Conservation (phyloP, 1,140 invertebrate species). For the Galleria mellonella region DNA sequence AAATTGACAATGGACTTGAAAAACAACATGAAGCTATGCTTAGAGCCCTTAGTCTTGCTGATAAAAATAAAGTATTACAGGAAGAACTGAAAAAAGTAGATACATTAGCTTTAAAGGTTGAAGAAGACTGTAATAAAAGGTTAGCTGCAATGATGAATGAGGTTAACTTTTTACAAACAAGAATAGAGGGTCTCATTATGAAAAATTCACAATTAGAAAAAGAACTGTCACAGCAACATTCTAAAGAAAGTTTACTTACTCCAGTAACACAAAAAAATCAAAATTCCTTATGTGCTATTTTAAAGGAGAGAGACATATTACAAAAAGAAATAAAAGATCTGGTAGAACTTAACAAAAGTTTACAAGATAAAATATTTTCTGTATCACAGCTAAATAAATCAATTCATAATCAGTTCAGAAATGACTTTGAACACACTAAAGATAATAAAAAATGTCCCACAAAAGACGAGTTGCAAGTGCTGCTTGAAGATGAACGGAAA, state of each 20-base stretch:
- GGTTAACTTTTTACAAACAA: slow-evolving; percentile 42
- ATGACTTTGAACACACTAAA: slow-evolving; percentile 14
- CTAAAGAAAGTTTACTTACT: slow-evolving; percentile 18
- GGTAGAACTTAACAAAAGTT: slow-evolving; percentile 50
- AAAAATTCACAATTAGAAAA: slow-evolving; percentile 50
- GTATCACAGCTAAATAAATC: slow-evolving; percentile 36
- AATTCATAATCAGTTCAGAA: slow-evolving; percentile 15
- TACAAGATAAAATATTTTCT: slow-evolving; percentile 58
- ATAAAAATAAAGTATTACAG: slow-evolving; percentile 79
- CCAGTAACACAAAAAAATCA: slow-evolving; percentile 29
- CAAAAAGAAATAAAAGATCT: slow-evolving; percentile 56
- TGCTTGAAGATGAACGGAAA: slow-evolving; percentile 63
- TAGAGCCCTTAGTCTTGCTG: slow-evolving; percentile 79
- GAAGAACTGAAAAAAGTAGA: slow-evolving; percentile 81
- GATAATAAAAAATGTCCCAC: slow-evolving; percentile 35
- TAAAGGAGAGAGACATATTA: slow-evolving; percentile 50
- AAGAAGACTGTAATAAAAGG: slow-evolving; percentile 77
- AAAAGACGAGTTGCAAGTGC: slow-evolving; percentile 53
- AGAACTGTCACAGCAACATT: slow-evolving; percentile 24
- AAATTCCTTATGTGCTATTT: slow-evolving; percentile 28
- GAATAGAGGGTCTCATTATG: slow-evolving; percentile 36
- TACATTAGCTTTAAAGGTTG: slow-evolving; percentile 79
- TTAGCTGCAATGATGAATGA: slow-evolving; percentile 50
- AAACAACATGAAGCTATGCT: slow-evolving; percentile 85
- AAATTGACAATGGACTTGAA: slow-evolving; percentile 72